Conservation (phyloP, 2,797 vertebrate genomes). For the Gymnothorax javanicus region DNA sequence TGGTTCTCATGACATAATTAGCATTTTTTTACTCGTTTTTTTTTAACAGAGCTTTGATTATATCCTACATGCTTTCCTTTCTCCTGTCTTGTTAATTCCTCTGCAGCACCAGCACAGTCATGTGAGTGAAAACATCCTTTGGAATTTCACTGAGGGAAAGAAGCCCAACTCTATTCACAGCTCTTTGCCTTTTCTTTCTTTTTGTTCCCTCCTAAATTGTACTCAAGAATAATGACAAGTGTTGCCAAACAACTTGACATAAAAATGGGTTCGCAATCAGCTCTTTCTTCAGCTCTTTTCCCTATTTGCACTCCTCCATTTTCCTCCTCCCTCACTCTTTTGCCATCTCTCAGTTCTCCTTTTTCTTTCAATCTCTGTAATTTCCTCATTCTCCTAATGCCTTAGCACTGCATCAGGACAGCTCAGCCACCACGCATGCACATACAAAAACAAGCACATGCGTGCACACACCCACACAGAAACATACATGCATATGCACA, state of each 20-base stretch:
- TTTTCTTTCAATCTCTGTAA: not conserved
- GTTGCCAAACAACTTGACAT: conserved; percentile 11
- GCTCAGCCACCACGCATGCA: too few species aligned
- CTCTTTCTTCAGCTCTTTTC: not conserved
- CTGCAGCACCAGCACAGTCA: not conserved
- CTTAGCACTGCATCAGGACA: too few species aligned
- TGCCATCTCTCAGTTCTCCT: not conserved
- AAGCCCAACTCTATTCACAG: not conserved
- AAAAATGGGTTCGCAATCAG: not conserved
- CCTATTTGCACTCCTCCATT: not conserved
- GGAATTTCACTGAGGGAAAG: not conserved
- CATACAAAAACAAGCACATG: too few species aligned
- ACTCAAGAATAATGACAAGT: conserved; percentile 8
- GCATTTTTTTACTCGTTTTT: not conserved
- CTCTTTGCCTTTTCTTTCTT: not conserved
- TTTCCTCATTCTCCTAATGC: not conserved
- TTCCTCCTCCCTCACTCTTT: not conserved
- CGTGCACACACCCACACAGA: too few species aligned
- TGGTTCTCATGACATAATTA: not conserved
- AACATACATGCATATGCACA: too few species aligned
- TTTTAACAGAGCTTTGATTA: not conserved
- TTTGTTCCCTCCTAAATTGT: not conserved
- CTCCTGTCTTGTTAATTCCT: not conserved
- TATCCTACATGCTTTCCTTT: not conserved
- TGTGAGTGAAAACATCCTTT: not conserved